Evolutionary conservation across 2,797 vertebrate species (phyloP).

Genomic region (Anomalospiza imberbis): DNA sequence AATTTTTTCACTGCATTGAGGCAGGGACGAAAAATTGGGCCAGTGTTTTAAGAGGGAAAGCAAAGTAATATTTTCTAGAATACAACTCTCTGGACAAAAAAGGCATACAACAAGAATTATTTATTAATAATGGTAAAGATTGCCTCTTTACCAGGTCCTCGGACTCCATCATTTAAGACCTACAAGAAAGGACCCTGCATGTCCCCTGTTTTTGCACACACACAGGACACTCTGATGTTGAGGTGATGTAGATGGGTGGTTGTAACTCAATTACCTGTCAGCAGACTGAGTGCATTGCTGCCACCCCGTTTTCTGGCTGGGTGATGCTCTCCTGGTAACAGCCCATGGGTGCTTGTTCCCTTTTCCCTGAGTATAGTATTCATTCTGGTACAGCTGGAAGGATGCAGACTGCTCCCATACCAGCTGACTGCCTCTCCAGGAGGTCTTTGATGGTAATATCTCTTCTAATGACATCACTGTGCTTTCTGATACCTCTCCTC

Average conservation of each 20-base stretch:
- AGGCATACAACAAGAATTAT: background rate
- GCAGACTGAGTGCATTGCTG: background rate
- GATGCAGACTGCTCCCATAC: background rate
- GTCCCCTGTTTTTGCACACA: background rate
- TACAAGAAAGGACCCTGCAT: background rate
- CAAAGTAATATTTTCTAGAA: background rate
- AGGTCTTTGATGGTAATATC: background rate
- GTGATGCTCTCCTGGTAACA: background rate
- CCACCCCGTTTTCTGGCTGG: background rate
- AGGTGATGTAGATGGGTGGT: background rate
- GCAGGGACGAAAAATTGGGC: background rate
- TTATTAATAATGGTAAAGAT: too few species aligned
- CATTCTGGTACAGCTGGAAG: background rate
- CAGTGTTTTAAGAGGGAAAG: background rate
- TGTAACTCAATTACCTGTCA: background rate
- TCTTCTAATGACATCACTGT: background rate
- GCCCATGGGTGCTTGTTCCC: background rate
- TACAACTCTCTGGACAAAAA: background rate
- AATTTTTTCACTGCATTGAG: background rate
- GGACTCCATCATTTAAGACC: background rate
- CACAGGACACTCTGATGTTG: rapidly evolving
- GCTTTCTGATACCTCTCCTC: background rate
- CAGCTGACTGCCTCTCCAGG: background rate
- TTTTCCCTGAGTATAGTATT: background rate
- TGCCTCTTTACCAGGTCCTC: background rate